phyloP scores from a whole-genome alignment of 2,888 invertebrate species.

The Incurvaria masculella region DNA sequence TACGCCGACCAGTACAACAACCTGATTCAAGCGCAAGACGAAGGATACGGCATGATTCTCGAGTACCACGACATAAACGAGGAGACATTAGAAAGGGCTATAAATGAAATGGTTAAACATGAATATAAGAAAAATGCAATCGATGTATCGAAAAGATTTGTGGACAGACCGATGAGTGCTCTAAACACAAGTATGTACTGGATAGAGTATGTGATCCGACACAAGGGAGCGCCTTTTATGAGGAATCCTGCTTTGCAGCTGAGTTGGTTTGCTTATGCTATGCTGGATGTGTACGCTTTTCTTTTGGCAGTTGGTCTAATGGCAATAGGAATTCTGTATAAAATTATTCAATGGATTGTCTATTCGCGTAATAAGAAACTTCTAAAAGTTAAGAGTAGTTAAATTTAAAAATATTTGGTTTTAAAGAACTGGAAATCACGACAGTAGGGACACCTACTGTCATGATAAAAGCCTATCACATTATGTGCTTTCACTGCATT shows the following conservation, averaged over 20 bases:
- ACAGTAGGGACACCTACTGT: no score
- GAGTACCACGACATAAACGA: slow-evolving; percentile 27
- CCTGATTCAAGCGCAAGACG: slow-evolving; percentile 26
- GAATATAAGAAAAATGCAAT: slow-evolving; percentile 19
- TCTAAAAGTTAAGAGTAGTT: no score
- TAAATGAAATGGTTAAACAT: slow-evolving; percentile 30
- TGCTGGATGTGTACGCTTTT: slow-evolving; percentile 46
- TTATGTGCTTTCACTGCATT: no score
- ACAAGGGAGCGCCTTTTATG: slow-evolving; percentile 19
- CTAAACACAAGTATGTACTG: slow-evolving; percentile 18
- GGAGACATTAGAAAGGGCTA: slow-evolving; percentile 25
- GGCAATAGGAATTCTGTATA: background rate
- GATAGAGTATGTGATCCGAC: slow-evolving; percentile 20
- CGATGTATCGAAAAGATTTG: slow-evolving; percentile 15
- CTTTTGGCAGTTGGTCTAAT: slow-evolving; percentile 22
- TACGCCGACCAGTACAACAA: slow-evolving; percentile 43
- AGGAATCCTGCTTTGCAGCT: slow-evolving; percentile 27
- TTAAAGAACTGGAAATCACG: no score
- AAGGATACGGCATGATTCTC: slow-evolving; percentile 32
- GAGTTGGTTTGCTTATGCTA: slow-evolving; percentile 32
- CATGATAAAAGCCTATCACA: no score
- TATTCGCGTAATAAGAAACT: no score
- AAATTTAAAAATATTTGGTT: no score
- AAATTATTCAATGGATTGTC: no score
- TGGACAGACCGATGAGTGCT: slow-evolving; percentile 17